Conservation (phyloP, 2,888 invertebrate genomes). For the Nemapogon koenigi region DNA sequence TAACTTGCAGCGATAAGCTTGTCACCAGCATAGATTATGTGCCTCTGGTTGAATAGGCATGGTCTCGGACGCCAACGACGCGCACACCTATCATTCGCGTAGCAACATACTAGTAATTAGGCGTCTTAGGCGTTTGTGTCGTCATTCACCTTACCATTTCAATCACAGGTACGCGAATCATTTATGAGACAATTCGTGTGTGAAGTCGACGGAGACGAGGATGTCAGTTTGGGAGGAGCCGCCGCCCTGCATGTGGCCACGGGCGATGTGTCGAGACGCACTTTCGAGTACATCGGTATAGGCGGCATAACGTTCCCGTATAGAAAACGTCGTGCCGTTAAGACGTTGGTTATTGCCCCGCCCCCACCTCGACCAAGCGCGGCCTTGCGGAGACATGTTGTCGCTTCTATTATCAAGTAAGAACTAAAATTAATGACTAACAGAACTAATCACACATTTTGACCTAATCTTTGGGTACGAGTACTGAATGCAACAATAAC, state of each 20-base stretch:
- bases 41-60: too few species aligned
- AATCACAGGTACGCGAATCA: slow-evolving; percentile 85
- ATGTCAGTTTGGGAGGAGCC: slow-evolving; percentile 40
- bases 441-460: not conserved
- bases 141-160: not conserved
- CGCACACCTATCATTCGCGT: too few species aligned
- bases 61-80: too few species aligned
- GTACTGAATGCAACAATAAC: too few species aligned
- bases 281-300: slow-evolving; percentile 46
- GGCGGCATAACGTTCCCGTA: slow-evolving; percentile 64
- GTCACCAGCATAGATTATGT: too few species aligned
- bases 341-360: slow-evolving; percentile 80
- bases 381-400: slow-evolving; percentile 80
- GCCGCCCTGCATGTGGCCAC: not conserved
- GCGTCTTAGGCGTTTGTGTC: too few species aligned
- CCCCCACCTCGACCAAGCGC: slow-evolving; percentile 83
- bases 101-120: too few species aligned
- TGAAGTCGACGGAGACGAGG: slow-evolving; percentile 85
- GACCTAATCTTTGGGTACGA: too few species aligned
- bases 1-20: too few species aligned
- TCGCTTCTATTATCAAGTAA: slow-evolving; percentile 88
- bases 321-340: slow-evolving; percentile 83
- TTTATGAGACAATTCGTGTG: slow-evolving; percentile 98
- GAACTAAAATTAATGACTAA: slow-evolving; percentile 10
- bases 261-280: slow-evolving; percentile 38